phyloP scores from a whole-genome alignment of 1,140 invertebrate genomes.

The Diplogasteroides magnus region DNA sequence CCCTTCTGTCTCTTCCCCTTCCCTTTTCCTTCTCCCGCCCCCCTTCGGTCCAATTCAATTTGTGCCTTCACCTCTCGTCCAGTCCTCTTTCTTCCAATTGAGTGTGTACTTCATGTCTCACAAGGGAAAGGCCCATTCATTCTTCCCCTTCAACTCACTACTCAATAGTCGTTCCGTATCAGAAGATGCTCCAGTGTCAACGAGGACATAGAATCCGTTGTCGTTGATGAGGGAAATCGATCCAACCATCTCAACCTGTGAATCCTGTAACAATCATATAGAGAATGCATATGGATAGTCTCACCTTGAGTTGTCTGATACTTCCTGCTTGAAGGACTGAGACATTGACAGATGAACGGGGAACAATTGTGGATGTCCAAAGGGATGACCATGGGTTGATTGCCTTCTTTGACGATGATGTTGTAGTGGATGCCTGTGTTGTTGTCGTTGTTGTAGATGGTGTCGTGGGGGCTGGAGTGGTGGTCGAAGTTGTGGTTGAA shows the following conservation, averaged over 20 bases:
- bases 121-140: not conserved
- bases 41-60: not conserved
- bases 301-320: constrained; percentile 31
- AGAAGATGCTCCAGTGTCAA: constrained; percentile 40
- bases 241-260: constrained; percentile 39
- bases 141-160: constrained; percentile 19
- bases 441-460: constrained; percentile 17
- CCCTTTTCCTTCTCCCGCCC: not conserved
- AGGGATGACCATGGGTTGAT: constrained; percentile 39
- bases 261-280: constrained; percentile 30
- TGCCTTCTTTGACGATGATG: not conserved
- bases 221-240: constrained; percentile 45
- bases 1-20: not conserved
- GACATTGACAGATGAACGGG: constrained; percentile 38
- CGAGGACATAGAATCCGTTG: constrained; percentile 40
- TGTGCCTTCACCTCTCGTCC: not conserved
- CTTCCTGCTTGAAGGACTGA: constrained; percentile 44
- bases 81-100: not conserved
- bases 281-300: not conserved
- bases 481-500: constrained; percentile 15
- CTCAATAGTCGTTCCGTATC: constrained; percentile 45
- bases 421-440: constrained; percentile 13
- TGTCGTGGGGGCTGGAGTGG: not conserved
- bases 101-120: not conserved
- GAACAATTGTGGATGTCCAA: constrained; percentile 40